Evolutionary conservation across 1,140 invertebrate species (phyloP), one percentile per base, ranked within the genome.

Genomic region (Drosophila mojavensis): DNA sequence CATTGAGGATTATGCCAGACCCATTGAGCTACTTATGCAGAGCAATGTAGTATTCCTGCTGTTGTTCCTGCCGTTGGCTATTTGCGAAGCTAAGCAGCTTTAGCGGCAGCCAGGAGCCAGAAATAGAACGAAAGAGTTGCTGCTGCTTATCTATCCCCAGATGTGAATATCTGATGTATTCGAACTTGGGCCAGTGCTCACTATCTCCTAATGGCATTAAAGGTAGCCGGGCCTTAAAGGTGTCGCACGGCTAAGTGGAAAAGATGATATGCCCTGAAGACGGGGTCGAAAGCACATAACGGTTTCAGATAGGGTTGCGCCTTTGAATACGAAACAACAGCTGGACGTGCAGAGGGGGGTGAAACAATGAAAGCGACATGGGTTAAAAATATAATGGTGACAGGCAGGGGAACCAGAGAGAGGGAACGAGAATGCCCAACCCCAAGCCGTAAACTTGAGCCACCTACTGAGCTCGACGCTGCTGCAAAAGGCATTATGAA

Each of bases 401-500:
- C 71, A 61, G 59, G 43, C 55, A 76, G 20, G 59, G 48, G 55
- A 73, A 6, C 28, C 20, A 24, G 20, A 24, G 20, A 24, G 20
- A 30, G 28, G 28, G 54, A 55, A 73, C 54, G 30, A 33, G 30
- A 50, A 39, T 41, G 33, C 60, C 20, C 20, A 24, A 43, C 56
- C 50, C 39, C 47, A 66, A 61, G 75, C 62, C 79, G 53, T 85
- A 85, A 85, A 82, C 79, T 76, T 79, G 67, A 88, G 79, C 67
- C 56, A 47, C 63, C 77, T 62, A 64, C 65, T 45, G 64, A 76
- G 75, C 15, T 10, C 5, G 11, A 41, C 20, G 13, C 20, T 13
- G 10, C 13, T 78, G 64, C 62, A 63, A 80, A 83, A 85, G 78
- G 78, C 75, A 86, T 86, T 86, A 85, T 81, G 78, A 81, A 66